These are phyloP conservation scores for Cecidostiba fungosa DNA, from an alignment of 2,888 invertebrate species.

Conservation along the genomic window DNA sequence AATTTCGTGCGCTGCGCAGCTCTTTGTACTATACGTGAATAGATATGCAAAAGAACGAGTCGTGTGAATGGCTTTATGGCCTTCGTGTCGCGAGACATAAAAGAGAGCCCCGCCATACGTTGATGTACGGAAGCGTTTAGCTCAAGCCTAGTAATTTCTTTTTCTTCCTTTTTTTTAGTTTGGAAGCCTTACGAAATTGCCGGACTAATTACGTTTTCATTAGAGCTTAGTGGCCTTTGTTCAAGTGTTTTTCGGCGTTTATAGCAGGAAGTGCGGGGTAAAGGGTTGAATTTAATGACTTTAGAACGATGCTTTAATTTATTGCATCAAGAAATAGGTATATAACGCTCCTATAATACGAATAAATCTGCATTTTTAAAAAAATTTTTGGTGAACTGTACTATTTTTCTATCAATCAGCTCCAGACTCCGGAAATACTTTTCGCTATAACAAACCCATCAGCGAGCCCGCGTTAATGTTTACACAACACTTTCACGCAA, in stretches of 20 bases:
- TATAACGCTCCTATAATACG: too few species aligned
- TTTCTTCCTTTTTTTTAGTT: conserved; percentile 23
- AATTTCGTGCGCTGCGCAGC: background rate
- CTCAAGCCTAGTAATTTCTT: conserved; percentile 7
- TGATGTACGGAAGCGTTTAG: conserved; percentile 19
- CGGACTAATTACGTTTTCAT: conserved; percentile 22
- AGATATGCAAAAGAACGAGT: conserved; percentile 17
- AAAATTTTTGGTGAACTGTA: too few species aligned
- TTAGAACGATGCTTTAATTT: background rate
- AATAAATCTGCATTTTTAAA: too few species aligned
- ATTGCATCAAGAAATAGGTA: background rate
- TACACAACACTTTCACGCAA: background rate
- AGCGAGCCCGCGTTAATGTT: background rate
- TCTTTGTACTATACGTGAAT: background rate
- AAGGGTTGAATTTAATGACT: background rate
- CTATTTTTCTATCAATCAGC: too few species aligned
- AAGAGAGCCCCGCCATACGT: conserved; percentile 4
- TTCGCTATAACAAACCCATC: background rate
- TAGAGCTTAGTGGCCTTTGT: background rate
- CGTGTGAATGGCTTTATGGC: conserved; percentile 50
- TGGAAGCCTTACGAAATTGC: conserved; percentile 27
- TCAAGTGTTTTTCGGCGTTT: background rate
- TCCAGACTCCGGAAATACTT: background rate
- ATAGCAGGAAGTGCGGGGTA: background rate
- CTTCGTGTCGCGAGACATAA: conserved; percentile 49